These are phyloP conservation scores for Homarus gammarus DNA, from an alignment of 2,888 invertebrate genomes.

Conservation along the genomic window DNA sequence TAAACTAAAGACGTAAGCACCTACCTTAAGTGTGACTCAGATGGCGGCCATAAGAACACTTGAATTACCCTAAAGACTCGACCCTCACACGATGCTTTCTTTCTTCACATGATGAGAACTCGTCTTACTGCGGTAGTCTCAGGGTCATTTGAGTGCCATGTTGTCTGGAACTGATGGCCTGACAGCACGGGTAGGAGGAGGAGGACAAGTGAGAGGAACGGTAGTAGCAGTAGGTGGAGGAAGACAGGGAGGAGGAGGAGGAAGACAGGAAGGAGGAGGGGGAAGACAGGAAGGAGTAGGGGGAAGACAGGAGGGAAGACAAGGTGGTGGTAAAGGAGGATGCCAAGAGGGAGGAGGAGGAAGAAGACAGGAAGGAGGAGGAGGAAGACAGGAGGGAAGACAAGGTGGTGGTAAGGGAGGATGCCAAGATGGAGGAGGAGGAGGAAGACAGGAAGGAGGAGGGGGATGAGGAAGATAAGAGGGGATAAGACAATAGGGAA, in stretches of 20 bases:
- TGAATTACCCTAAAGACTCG: no score
- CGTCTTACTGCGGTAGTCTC: no score
- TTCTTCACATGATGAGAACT: no score
- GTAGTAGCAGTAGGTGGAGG: background rate
- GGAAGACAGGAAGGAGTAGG: background rate
- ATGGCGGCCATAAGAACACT: no score
- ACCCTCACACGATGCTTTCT: no score
- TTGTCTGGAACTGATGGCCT: background rate
- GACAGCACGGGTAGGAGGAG: background rate
- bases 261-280: fast-evolving
- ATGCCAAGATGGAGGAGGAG: no score
- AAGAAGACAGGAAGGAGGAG: background rate
- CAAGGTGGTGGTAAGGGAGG: background rate
- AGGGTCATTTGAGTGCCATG: no score
- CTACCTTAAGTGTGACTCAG: no score
- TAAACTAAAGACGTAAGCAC: no score
- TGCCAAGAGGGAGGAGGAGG: background rate
- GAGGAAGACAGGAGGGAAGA: background rate
- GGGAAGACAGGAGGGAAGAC: background rate
- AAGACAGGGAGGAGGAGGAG: background rate
- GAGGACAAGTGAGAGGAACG: background rate
- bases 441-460: background rate
- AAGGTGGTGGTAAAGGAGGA: background rate
- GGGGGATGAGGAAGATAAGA: no score
- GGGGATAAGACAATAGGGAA: no score